Base-by-base conservation (phyloP, 2,113 vertebrate genomes). In the Cinclus cinclus region DNA sequence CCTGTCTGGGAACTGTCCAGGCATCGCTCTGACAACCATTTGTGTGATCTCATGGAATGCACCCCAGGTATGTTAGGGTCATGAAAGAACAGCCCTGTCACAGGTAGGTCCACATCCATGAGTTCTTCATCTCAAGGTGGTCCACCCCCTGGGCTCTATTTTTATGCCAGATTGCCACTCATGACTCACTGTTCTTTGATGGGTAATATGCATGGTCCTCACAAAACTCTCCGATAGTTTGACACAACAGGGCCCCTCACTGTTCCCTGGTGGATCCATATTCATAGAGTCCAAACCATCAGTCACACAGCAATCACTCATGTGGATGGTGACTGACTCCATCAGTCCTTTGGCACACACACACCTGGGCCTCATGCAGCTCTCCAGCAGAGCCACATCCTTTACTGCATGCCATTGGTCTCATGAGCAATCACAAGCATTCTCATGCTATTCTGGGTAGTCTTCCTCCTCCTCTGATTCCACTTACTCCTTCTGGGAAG, bases 1-100 rank as follows among this genome's bases (percentile, higher is more conserved):
- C 39, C 21, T 53, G 4, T 7, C 46, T 15, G 8, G 13, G 8
- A n/a, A 18, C 17, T 35, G 17, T 2, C 5, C 0, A 0, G 18
- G 25, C 7, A 21, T 6, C 19, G 10, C 15, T 73, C 11, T 62
- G 37, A 41, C 35, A 37, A 37, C 35, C 2, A 6, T 25, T 37
- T 0, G 0, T 42, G 47, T 46, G 33, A n/a, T 52, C 7, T 49
- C 35, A 64, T 14, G 7, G 30, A 46, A 41, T 9, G 33, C 9
- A 80, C 18, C 3, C 46, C 47, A 19, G 12, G 22, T 10, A 0
- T 13, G 7, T 30, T 23, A 41, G 6, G 5, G 10, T 49, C 13
- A 18, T 75, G 25, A 14, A 30, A 69, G 33, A 35, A 49, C 35
- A 65, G 15, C 7, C 9, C 13, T 79, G 49, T 59, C 17, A 6